Evolutionary conservation across 2,888 invertebrate species (phyloP).

Genomic region (Papilio demoleus): DNA sequence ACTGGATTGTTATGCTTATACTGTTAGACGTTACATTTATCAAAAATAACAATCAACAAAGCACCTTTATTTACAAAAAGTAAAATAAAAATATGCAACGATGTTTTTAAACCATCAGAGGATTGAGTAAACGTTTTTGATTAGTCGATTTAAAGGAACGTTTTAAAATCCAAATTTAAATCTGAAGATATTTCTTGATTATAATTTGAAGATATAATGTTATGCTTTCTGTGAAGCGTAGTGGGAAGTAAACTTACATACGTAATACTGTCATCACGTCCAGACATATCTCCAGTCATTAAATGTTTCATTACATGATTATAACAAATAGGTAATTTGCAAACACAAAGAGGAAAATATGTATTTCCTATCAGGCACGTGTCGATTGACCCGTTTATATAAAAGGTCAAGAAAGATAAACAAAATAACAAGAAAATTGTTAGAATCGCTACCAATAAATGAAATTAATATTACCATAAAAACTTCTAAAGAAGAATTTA

Average conservation of each 20-base stretch:
- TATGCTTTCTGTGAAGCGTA: neutral
- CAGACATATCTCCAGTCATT: neutral
- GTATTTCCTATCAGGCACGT: constrained; percentile 37
- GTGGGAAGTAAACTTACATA: neutral
- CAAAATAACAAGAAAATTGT: constrained; percentile 25
- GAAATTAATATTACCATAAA: constrained; percentile 11
- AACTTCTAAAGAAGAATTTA: constrained; percentile 16
- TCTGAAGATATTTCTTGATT: neutral
- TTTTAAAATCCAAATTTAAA: too few species aligned
- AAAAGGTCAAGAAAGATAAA: constrained; percentile 30
- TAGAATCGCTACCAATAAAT: neutral
- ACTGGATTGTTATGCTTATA: neutral
- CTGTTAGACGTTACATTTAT: neutral
- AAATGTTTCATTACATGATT: neutral
- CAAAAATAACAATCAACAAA: constrained; percentile 18
- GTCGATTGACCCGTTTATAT: constrained; percentile 33
- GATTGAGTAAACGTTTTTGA: too few species aligned
- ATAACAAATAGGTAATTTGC: neutral
- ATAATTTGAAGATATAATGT: neutral
- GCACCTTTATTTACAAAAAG: neutral
- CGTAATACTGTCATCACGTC: neutral
- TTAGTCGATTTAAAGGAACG: too few species aligned
- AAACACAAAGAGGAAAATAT: constrained; percentile 19
- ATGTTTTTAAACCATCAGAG: neutral
- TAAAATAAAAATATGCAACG: neutral